These are phyloP conservation scores for Hypanus sabinus DNA, from an alignment of 2,113 vertebrate genomes.

Conservation along the genomic window DNA sequence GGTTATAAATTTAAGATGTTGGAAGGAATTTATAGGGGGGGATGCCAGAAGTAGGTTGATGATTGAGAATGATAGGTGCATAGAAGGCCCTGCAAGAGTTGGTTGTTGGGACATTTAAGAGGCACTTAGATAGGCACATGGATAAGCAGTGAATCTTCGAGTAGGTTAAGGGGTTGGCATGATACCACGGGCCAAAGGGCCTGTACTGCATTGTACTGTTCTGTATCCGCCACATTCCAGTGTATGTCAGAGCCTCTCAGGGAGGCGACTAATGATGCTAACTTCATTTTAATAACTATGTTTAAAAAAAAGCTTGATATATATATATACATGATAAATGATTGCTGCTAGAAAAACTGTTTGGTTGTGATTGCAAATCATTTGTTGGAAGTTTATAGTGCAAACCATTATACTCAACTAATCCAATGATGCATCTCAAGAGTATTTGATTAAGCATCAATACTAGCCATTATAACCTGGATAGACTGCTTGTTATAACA, in stretches of 20 bases:
- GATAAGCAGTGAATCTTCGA: too few species aligned
- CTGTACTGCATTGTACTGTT: too few species aligned
- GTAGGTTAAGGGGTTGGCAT: too few species aligned
- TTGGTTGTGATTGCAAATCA: neutral
- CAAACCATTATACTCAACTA: neutral
- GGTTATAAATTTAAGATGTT: too few species aligned
- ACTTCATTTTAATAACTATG: neutral
- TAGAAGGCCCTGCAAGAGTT: too few species aligned
- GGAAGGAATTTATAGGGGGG: too few species aligned
- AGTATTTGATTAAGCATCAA: conserved; percentile 20
- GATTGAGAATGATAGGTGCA: too few species aligned
- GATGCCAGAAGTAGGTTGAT: too few species aligned
- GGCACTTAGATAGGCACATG: too few species aligned
- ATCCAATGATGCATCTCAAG: neutral
- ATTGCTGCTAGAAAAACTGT: neutral
- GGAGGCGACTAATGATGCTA: neutral
- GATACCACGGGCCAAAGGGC: too few species aligned
- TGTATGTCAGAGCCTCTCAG: neutral
- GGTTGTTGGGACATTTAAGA: too few species aligned
- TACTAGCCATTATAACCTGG: neutral
- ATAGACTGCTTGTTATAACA: neutral
- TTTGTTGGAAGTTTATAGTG: neutral
- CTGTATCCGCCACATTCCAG: neutral
- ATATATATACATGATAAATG: neutral
- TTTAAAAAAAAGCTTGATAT: neutral